These are phyloP conservation scores for Standfussiana lucernea DNA, from an alignment of 2,888 invertebrate genomes.

Conservation along the genomic window DNA sequence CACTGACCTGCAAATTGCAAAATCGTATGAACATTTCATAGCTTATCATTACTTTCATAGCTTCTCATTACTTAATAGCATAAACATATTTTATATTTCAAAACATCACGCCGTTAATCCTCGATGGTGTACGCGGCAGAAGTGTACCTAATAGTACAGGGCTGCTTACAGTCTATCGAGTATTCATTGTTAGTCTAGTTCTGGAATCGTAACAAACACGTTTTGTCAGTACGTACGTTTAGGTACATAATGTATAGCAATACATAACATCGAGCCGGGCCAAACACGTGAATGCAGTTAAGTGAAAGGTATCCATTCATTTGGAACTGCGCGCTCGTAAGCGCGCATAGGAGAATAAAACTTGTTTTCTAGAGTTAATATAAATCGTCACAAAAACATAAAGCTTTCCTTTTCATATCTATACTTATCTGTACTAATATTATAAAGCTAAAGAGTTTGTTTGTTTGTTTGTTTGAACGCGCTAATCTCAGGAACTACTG, in stretches of 20 bases:
- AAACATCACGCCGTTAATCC: background rate
- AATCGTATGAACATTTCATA: too few relatives aligned
- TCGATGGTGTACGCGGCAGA: background rate
- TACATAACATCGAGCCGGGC: slow-evolving; percentile 13
- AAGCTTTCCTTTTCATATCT: background rate
- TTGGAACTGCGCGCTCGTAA: slow-evolving; percentile 35
- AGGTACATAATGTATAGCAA: background rate
- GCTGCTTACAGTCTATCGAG: background rate
- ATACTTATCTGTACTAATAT: too few relatives aligned
- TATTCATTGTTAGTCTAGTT: background rate
- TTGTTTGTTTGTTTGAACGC: too few relatives aligned
- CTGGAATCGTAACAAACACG: slow-evolving; percentile 29
- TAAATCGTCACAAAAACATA: background rate
- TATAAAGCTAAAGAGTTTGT: too few relatives aligned
- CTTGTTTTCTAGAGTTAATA: background rate
- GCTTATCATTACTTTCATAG: too few relatives aligned
- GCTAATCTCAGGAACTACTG: too few relatives aligned
- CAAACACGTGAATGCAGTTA: slow-evolving; percentile 47
- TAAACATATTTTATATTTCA: background rate
- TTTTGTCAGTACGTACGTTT: slow-evolving; percentile 19
- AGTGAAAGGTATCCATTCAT: slow-evolving; percentile 54
- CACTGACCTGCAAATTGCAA: too few relatives aligned
- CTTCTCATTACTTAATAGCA: too few relatives aligned
- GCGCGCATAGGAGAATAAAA: slow-evolving; percentile 15
- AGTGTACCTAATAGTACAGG: background rate